phyloP scores from a whole-genome alignment of 2,797 vertebrate species.

The Hipposideros larvatus region DNA sequence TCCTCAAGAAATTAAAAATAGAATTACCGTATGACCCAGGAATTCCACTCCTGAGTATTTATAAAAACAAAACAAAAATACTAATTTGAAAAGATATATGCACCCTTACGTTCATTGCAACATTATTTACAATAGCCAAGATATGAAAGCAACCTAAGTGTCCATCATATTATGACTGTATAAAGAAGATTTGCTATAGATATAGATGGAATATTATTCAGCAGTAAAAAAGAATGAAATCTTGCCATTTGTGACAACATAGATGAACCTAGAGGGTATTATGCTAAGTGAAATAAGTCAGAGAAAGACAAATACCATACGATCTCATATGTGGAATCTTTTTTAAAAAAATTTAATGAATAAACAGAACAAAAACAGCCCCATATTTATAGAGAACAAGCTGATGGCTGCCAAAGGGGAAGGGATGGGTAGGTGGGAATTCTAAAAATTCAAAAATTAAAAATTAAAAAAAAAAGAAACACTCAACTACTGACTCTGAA shows the following conservation, averaged over 20 bases:
- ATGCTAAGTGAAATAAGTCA: neutral
- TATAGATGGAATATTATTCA: neutral
- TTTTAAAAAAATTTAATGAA: neutral
- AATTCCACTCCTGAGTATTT: neutral
- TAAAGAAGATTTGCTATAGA: neutral
- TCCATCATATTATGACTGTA: neutral
- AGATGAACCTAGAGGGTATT: neutral
- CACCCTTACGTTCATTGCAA: neutral
- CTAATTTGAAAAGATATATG: neutral
- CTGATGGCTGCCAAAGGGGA: neutral
- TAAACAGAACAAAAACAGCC: neutral
- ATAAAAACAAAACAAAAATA: neutral
- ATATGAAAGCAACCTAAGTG: neutral
- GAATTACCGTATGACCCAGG: neutral
- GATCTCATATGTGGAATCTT: neutral
- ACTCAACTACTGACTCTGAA: neutral
- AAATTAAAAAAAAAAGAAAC: neutral
- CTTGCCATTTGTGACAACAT: neutral
- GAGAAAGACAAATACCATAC: neutral
- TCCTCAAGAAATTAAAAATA: neutral
- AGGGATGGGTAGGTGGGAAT: no score
- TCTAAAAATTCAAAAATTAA: neutral
- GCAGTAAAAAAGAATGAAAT: neutral
- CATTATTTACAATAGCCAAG: neutral
- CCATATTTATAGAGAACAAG: neutral